phyloP scores from a whole-genome alignment of 2,113 vertebrate species.

The Istiophorus platypterus region DNA sequence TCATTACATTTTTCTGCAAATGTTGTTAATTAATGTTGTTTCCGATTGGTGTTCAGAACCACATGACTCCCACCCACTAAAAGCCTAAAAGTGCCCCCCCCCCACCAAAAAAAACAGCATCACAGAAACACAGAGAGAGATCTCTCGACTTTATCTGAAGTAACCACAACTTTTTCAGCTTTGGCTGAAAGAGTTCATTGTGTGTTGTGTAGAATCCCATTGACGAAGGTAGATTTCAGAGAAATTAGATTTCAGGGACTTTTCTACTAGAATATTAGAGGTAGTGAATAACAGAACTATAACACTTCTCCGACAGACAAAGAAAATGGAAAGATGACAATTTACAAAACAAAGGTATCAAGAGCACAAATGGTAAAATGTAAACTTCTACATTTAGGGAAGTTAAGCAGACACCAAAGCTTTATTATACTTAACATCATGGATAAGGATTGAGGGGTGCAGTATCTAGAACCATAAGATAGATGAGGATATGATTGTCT shows the following conservation, averaged over 20 bases:
- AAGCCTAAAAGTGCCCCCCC: too few relatives aligned
- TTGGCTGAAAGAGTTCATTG: too few relatives aligned
- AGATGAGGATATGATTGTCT: conserved; percentile 8
- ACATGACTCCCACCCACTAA: too few relatives aligned
- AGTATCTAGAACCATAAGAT: neutral
- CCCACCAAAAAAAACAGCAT: too few relatives aligned
- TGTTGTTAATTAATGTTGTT: too few relatives aligned
- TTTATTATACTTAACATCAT: neutral
- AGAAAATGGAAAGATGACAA: neutral
- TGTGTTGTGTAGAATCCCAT: neutral
- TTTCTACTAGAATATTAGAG: neutral
- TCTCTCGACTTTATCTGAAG: too few relatives aligned
- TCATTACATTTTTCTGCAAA: too few relatives aligned
- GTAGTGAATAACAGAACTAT: neutral
- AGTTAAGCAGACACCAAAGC: neutral
- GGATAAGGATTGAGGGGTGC: neutral
- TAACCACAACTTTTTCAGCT: too few relatives aligned
- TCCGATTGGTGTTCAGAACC: too few relatives aligned
- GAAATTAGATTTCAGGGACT: neutral
- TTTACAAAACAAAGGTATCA: neutral
- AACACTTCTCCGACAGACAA: neutral
- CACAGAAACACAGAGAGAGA: too few relatives aligned
- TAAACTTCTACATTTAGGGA: neutral
- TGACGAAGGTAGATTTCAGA: neutral
- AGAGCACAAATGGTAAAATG: neutral